Conservation (phyloP, 2,797 vertebrate species). For the Catharus ustulatus region DNA sequence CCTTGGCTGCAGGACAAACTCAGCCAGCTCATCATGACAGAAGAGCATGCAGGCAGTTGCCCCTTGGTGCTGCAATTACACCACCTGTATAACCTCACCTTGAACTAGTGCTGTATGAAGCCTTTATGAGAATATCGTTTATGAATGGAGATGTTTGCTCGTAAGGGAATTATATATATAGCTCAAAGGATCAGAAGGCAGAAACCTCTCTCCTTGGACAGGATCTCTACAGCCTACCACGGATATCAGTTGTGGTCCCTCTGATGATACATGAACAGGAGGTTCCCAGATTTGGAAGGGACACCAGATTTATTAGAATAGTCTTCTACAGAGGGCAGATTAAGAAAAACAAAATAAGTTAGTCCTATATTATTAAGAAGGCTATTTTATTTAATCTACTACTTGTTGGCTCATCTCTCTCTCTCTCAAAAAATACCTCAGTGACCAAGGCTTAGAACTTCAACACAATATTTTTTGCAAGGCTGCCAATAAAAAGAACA, state of each 20-base stretch:
- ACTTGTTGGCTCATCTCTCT: neutral
- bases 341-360: neutral
- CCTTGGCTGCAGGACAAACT: neutral
- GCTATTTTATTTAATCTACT: neutral
- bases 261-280: neutral
- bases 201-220: neutral
- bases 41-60: neutral
- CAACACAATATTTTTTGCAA: neutral
- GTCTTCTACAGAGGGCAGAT: neutral
- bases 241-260: neutral
- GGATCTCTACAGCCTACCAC: neutral
- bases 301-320: neutral
- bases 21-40: rapidly evolving
- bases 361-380: neutral
- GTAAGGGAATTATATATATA: neutral
- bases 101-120: neutral
- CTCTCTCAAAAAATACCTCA: neutral
- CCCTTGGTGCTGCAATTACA: neutral
- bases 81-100: neutral
- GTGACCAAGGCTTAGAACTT: neutral
- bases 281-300: neutral
- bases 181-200: neutral
- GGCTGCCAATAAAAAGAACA: neutral
- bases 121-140: neutral
- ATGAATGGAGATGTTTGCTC: neutral